Evolutionary conservation across 2,888 invertebrate species (phyloP).

Genomic region (Teinopalpus imperialis): DNA sequence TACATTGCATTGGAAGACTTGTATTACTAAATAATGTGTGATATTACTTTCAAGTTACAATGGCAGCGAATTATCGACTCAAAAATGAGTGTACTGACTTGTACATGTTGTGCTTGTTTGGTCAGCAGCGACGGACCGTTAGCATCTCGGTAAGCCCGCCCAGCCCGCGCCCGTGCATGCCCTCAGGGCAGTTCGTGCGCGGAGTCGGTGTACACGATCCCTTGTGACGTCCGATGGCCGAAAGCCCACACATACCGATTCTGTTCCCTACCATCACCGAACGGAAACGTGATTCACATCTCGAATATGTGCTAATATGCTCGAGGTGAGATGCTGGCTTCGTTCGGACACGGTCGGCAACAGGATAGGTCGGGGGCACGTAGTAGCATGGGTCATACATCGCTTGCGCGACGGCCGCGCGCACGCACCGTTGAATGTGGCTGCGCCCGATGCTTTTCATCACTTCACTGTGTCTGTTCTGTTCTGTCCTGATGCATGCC

Average conservation of each 20-base stretch:
- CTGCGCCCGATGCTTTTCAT: conserved; percentile 81
- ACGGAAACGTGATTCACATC: conserved; percentile 27
- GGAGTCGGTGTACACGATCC: conserved; percentile 69
- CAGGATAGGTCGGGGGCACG: conserved; percentile 51
- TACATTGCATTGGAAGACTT: not conserved
- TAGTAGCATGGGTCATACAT: conserved; percentile 81
- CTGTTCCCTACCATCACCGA: conserved; percentile 29
- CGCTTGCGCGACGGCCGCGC: conserved; percentile 80
- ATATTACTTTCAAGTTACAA: conserved; percentile 37
- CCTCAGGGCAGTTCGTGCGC: conserved; percentile 59
- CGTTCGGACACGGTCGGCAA: conserved; percentile 33
- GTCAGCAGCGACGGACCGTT: conserved; percentile 81
- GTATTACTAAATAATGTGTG: conserved; percentile 21
- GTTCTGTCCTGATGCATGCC: conserved; percentile 80
- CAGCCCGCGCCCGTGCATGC: conserved; percentile 48
- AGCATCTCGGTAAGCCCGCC: conserved; percentile 78
- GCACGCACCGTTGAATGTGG: conserved; percentile 80
- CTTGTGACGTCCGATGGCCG: conserved; percentile 78
- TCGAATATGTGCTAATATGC: conserved; percentile 27
- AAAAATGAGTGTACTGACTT: conserved; percentile 75
- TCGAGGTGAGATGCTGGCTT: conserved; percentile 27
- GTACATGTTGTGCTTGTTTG: conserved; percentile 80
- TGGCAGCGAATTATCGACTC: conserved; percentile 47
- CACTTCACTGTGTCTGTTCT: conserved; percentile 81
- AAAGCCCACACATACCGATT: conserved; percentile 44